A percentile compares a stretch with the other conserved stretches of the same genome.
phyloP scores from a whole-genome alignment of 2,797 vertebrate species.

The Babyrousa celebensis region DNA sequence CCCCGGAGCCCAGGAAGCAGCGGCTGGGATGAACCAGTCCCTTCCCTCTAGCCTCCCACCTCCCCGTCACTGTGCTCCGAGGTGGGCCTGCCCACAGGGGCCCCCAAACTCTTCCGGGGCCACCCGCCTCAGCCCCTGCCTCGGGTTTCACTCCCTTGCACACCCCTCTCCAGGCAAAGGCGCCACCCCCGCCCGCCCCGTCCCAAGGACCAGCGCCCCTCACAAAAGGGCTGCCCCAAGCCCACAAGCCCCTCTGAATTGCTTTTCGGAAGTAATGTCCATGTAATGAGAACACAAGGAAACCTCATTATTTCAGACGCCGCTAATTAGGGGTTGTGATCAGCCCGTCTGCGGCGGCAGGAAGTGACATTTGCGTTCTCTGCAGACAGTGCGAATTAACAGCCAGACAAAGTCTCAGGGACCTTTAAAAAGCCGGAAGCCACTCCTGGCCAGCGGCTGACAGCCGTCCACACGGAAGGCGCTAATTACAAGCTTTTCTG shows the following conservation, averaged over 20 bases:
- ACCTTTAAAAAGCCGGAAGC: constrained; percentile 18
- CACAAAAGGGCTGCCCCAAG: background rate
- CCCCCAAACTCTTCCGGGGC: constrained; percentile 37
- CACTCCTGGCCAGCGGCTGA: background rate
- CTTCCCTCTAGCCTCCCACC: constrained; percentile 71
- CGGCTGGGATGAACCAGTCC: constrained; percentile 85
- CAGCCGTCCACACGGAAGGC: fast-evolving
- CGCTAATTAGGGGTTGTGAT: constrained; percentile 50
- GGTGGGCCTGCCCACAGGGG: constrained; percentile 57
- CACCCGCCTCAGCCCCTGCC: background rate
- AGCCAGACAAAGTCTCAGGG: background rate
- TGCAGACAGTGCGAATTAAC: constrained; percentile 19
- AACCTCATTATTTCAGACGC: constrained; percentile 64
- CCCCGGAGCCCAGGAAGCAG: constrained; percentile 70
- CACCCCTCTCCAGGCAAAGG: background rate
- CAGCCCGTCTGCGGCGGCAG: constrained; percentile 9
- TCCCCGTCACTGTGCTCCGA: fast-evolving
- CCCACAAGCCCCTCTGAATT: background rate
- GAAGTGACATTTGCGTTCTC: constrained; percentile 60
- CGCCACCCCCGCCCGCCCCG: no score
- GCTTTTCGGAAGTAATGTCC: constrained; percentile 32
- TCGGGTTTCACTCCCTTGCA: fast-evolving
- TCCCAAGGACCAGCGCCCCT: background rate
- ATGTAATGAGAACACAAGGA: constrained; percentile 66
- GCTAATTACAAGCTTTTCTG: background rate